These are phyloP conservation scores for Timandra comae DNA, from an alignment of 2,888 invertebrate genomes.

Conservation along the genomic window DNA sequence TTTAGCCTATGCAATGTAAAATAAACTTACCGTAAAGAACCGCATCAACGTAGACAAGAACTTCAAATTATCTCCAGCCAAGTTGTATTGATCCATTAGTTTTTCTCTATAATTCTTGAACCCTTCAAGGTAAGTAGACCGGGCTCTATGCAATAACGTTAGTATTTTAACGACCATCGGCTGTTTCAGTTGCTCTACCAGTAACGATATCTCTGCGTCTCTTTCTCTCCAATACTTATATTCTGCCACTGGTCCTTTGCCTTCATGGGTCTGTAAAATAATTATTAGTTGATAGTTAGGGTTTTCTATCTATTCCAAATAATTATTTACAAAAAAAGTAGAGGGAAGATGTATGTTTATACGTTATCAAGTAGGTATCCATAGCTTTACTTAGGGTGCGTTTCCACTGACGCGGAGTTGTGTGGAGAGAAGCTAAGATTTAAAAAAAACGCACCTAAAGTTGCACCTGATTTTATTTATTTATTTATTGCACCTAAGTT, in stretches of 20 bases:
- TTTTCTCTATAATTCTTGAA: slow-evolving; percentile 79
- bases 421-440: no score
- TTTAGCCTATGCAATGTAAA: no score
- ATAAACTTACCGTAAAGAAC: slow-evolving; percentile 80
- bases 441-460: no score
- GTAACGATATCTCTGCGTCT: slow-evolving; percentile 84
- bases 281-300: no score
- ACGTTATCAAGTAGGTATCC: no score
- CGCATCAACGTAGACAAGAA: slow-evolving; percentile 85
- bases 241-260: slow-evolving; percentile 89
- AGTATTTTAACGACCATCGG: slow-evolving; percentile 80
- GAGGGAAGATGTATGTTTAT: no score
- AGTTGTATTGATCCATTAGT: slow-evolving; percentile 80
- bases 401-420: no score
- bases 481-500: no score
- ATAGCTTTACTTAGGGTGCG: no score
- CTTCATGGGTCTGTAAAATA: slow-evolving; percentile 67
- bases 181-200: slow-evolving; percentile 89
- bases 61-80: slow-evolving; percentile 87
- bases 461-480: no score
- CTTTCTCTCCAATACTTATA: slow-evolving; percentile 91
- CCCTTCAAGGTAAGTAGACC: slow-evolving; percentile 73
- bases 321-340: no score
- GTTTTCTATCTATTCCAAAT: no score
- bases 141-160: slow-evolving; percentile 68